Conservation (phyloP, 2,888 invertebrate species). For the Archaeoteleia sp. region DNA sequence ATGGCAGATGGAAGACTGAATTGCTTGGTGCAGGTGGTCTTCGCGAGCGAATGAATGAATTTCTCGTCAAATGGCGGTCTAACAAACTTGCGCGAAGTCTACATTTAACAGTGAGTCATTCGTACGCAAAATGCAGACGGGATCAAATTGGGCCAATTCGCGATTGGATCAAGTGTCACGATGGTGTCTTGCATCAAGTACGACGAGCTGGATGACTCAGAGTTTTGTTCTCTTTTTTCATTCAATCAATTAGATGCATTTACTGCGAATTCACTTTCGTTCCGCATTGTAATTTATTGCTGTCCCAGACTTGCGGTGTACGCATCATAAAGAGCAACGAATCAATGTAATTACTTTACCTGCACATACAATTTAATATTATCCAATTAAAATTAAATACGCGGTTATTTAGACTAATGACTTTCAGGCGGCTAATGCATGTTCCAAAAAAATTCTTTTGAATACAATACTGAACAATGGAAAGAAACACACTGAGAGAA, state of each 20-base stretch:
- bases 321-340: too few relatives aligned
- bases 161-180: conserved; percentile 33
- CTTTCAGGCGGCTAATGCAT: too few relatives aligned
- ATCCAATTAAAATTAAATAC: too few relatives aligned
- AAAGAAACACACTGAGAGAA: too few relatives aligned
- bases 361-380: not conserved
- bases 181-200: conserved; percentile 15
- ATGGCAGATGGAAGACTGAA: conserved; percentile 32
- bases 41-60: conserved; percentile 42
- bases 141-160: conserved; percentile 46
- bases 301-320: not conserved
- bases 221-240: conserved; percentile 26
- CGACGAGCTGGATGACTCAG: conserved; percentile 17
- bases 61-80: conserved; percentile 39
- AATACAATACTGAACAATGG: too few relatives aligned
- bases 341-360: too few relatives aligned
- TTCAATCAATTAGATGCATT: conserved; percentile 31
- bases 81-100: conserved; percentile 41
- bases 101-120: conserved; percentile 45
- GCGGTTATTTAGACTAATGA: too few relatives aligned
- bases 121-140: conserved; percentile 34
- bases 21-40: conserved; percentile 33
- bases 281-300: conserved; percentile 12
- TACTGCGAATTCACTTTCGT: conserved; percentile 29
- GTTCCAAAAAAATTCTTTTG: too few relatives aligned